Conservation (phyloP, 2,888 invertebrate species). For the Danaus chrysippus region DNA sequence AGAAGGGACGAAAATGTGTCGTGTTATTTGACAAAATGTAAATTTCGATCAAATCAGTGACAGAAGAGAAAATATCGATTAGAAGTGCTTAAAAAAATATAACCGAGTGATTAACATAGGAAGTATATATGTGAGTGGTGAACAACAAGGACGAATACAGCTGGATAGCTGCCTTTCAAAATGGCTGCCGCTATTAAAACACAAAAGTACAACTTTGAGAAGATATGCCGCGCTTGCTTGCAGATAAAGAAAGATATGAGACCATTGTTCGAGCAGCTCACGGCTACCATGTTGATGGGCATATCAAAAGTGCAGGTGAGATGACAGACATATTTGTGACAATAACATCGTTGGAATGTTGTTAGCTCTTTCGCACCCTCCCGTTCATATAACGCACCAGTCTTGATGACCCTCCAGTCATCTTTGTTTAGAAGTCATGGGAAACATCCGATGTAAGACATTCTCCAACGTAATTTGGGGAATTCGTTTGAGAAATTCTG, state of each 20-base stretch:
- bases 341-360: slow-evolving; percentile 61
- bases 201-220: slow-evolving; percentile 71
- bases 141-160: slow-evolving; percentile 63
- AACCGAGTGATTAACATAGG: background rate
- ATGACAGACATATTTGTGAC: slow-evolving; percentile 50
- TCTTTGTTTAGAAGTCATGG: slow-evolving; percentile 72
- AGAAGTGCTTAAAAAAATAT: background rate
- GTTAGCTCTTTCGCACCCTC: slow-evolving; percentile 64
- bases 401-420: slow-evolving; percentile 50
- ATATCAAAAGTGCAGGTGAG: slow-evolving; percentile 80
- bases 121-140: slow-evolving; percentile 12
- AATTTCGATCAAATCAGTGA: background rate
- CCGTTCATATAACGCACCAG: slow-evolving; percentile 36
- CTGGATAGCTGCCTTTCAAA: slow-evolving; percentile 60
- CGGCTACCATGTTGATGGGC: slow-evolving; percentile 82
- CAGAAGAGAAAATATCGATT: slow-evolving; percentile 10
- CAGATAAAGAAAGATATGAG: slow-evolving; percentile 82
- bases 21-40: slow-evolving; percentile 9
- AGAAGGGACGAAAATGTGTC: slow-evolving; percentile 10
- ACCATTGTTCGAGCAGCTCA: slow-evolving; percentile 81
- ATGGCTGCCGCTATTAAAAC: slow-evolving; percentile 66
- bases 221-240: slow-evolving; percentile 82
- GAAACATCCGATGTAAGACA: slow-evolving; percentile 48
- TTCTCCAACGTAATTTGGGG: slow-evolving; percentile 52
- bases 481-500: slow-evolving; percentile 65